Evolutionary conservation across 1,140 invertebrate genomes (phyloP).

Genomic region (Cardiocondyla obscurior): DNA sequence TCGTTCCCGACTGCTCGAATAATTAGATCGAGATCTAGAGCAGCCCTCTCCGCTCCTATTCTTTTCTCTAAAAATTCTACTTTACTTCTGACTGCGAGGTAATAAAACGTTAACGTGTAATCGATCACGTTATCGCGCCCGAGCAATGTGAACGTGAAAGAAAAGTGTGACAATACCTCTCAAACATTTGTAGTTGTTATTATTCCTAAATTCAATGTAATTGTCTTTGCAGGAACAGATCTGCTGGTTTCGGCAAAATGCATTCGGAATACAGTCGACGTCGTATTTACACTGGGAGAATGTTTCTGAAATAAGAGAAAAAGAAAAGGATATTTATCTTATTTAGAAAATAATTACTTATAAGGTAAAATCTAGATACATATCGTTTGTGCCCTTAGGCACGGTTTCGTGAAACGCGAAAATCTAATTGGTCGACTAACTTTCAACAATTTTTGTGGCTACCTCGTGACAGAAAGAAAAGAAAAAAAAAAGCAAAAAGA

Average conservation of each 20-base stretch:
- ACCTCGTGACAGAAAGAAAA: background rate
- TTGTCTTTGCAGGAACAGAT: conserved; percentile 72
- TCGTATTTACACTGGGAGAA: conserved; percentile 70
- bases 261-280: conserved; percentile 73
- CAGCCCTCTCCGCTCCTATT: background rate
- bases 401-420: too few relatives aligned
- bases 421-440: too few relatives aligned
- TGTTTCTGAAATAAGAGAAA: conserved; percentile 69
- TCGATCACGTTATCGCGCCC: background rate
- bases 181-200: conserved; percentile 70
- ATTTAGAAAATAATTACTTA: too few relatives aligned
- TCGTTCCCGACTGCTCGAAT: conserved; percentile 14
- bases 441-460: too few relatives aligned
- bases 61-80: background rate
- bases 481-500: background rate
- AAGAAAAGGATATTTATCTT: background rate
- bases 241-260: conserved; percentile 70
- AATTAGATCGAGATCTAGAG: conserved; percentile 46
- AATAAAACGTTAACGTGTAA: background rate
- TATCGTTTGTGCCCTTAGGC: background rate
- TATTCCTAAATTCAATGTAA: conserved; percentile 70
- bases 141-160: background rate
- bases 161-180: conserved; percentile 69
- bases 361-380: too few relatives aligned
- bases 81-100: background rate